Conservation (phyloP, 2,888 invertebrate species). For the Eupithecia vulgata region DNA sequence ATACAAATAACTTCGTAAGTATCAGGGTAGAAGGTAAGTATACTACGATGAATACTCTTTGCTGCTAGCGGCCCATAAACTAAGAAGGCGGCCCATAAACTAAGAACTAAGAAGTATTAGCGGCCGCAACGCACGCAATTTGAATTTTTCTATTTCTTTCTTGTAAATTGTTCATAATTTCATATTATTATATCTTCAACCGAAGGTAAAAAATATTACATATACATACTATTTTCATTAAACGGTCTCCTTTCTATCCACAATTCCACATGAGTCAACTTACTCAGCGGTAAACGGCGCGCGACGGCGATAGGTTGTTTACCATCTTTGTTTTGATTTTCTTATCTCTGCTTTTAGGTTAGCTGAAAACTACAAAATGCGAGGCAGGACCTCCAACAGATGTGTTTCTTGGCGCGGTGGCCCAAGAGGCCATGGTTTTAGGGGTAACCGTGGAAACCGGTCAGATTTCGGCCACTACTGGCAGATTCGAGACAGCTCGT, state of each 20-base stretch:
- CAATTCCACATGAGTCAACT: background rate
- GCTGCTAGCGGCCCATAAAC: too few relatives aligned
- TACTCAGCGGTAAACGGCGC: background rate
- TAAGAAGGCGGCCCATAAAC: too few relatives aligned
- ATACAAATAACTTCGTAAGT: too few relatives aligned
- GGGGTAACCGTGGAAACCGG: slow-evolving; percentile 41
- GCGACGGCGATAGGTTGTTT: background rate
- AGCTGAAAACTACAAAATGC: slow-evolving; percentile 32
- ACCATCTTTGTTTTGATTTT: slow-evolving; percentile 7
- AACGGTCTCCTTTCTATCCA: background rate
- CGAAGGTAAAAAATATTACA: background rate
- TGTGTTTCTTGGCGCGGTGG: slow-evolving; percentile 47
- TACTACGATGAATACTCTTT: too few relatives aligned
- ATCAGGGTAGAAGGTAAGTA: too few relatives aligned
- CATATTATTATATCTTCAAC: background rate
- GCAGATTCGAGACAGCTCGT: slow-evolving; percentile 37
- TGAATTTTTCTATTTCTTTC: too few relatives aligned
- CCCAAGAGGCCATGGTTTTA: slow-evolving; percentile 44
- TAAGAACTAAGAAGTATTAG: too few relatives aligned
- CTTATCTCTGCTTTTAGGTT: background rate
- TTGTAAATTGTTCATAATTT: too few relatives aligned
- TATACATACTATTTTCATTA: background rate
- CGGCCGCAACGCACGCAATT: too few relatives aligned
- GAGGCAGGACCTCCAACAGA: slow-evolving; percentile 47
- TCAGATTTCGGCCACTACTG: slow-evolving; percentile 36